Evolutionary conservation across 2,797 vertebrate species (phyloP), one percentile per base, ranked within the genome.

Genomic region (Cossypha niveicapilla): DNA sequence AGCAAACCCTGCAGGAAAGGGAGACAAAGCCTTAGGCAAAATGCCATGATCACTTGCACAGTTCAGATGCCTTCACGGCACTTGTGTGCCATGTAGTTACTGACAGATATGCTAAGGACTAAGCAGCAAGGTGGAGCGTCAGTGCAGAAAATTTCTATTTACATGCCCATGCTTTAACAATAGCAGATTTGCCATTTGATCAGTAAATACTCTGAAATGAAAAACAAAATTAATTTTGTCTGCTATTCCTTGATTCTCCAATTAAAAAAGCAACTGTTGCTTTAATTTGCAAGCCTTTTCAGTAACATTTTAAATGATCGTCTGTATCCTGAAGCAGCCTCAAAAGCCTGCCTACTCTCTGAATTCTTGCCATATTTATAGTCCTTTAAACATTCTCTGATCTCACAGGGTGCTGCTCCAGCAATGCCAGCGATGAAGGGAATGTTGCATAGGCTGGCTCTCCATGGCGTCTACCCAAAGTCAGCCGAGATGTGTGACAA

Each of bases 301-400:
- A 50, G 7, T 79, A 89, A 41, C 50, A 71, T 62, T 28, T 73
- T 86, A 79, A 74, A 62, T 82, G 27, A 45, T 61, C 78, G 60
- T 34, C 51, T 6, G 22, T 58, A 61, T 86, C 71, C 44, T 58
- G 39, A 85, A 83, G 32, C 74, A 82, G 67, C 53, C 68, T 94
- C 77, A 50, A 58, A 93, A 85, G 53, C 51, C 88, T 54, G 23
- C 57, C 84, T 88, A 39, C 53, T 83, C 25, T 63, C 67, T 70
- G 45, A 94, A 95, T 95, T 89, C 81, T 88, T 95, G 48, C 75
- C 92, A 86, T 94, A 68, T 88, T 95, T 94, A 68, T 58, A 77
- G 81, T 58, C 92, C 88, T 71, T 87, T 56, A 77, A 80, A 77
- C 75, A 62, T 44, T 89, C 74, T 22, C 51, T 73, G 56, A 76